Base-by-base conservation (phyloP, 2,113 vertebrate genomes). In the Sturnus vulgaris region DNA sequence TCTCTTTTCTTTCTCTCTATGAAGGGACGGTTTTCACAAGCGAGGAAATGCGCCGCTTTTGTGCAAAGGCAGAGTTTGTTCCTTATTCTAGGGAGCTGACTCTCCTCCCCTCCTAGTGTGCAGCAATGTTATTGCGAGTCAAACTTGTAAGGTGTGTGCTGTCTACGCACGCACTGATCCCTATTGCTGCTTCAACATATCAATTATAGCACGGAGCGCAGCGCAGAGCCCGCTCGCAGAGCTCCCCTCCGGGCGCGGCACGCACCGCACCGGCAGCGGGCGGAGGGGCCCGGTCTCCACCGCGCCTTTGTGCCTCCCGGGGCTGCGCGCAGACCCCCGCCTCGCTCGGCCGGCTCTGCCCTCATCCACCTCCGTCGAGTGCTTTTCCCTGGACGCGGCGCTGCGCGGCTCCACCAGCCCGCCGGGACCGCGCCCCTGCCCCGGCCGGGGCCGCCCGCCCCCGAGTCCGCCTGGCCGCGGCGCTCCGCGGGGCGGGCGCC, bases 31-130 rank as follows among this genome's bases (percentile, higher is more conserved):
- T 93, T 96, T 96, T 95, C 92, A 92, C 72, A 76, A 76, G 80
- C 73, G 61, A 94, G 92, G 72, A 57, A 76, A 94, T 30, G 81
- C 87, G 94, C 82, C 77, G 90, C 95, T 97, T 98, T 98, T 97
- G 97, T 97, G 97, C 94, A 56, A 72, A 27, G 93, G 75, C 86
- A 94, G 97, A 98, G 98, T 98, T 98, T 94, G 96, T 86, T 93
- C 88, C 57, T 93, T 93, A 81, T 97, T 92, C 64, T 81, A 89
- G 93, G 92, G 91, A 97, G 89, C 93, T 71, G 96, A 78, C 95
- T 97, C 97, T 97, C 92, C 95, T 96, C 95, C 88, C 92, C 95
- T 97, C 92, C 88, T 91, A 88, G 96, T 92, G 95, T 94, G 94
- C 89, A 69, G 88, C 92, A 60, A 81, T 87, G 93, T 92, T 94